These are phyloP conservation scores for Drosophila mercatorum DNA, from an alignment of 2,888 invertebrate genomes.

Conservation along the genomic window DNA sequence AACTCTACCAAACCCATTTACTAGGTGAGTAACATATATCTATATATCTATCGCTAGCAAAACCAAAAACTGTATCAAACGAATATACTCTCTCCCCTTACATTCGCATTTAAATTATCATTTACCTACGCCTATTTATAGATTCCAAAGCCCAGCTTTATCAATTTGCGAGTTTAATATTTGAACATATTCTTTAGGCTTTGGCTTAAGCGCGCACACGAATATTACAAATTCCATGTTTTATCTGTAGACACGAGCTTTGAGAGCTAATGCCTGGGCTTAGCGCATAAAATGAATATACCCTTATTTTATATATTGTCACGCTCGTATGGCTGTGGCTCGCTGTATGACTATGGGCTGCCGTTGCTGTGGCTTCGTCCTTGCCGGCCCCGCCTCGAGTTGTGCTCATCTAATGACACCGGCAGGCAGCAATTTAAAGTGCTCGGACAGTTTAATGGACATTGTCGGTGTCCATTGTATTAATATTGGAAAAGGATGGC, in stretches of 20 bases:
- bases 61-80: not conserved
- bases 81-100: not conserved
- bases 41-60: too few relatives aligned
- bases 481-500: constrained; percentile 53
- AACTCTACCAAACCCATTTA: too few relatives aligned
- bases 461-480: constrained; percentile 71
- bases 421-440: constrained; percentile 63
- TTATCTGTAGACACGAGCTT: not conserved
- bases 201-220: not conserved
- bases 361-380: too few relatives aligned
- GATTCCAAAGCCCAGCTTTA: not conserved
- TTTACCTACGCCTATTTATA: not conserved
- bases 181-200: not conserved
- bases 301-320: constrained; percentile 32
- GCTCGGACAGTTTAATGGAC: constrained; percentile 69
- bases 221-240: not conserved
- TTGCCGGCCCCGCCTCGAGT: not conserved
- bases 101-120: not conserved
- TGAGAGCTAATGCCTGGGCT: constrained; percentile 6
- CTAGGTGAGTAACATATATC: too few relatives aligned
- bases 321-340: constrained; percentile 20
- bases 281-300: constrained; percentile 2
- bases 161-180: not conserved
- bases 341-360: not conserved
- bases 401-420: constrained; percentile 53